Evolutionary conservation across 2,888 invertebrate species (phyloP).

Genomic region (Steromphala cineraria): DNA sequence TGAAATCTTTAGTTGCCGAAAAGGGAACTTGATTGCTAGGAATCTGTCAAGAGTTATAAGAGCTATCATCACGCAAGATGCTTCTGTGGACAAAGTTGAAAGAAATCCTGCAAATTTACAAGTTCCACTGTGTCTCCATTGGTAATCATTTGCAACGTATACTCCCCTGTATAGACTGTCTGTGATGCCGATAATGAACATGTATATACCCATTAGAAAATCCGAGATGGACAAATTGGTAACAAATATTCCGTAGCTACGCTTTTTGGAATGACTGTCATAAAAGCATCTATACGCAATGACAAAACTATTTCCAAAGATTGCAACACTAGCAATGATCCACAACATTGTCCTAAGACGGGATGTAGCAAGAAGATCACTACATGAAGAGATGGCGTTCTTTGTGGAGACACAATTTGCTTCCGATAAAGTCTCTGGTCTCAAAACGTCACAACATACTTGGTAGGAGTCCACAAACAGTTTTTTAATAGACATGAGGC

Average conservation of each 20-base stretch:
- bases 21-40: conserved; percentile 79
- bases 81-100: conserved; percentile 77
- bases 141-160: not conserved
- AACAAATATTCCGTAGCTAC: not conserved
- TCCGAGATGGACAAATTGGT: not conserved
- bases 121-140: conserved; percentile 26
- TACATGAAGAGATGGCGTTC: not conserved
- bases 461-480: too few relatives aligned
- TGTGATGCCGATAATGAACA: not conserved
- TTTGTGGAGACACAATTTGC: too few relatives aligned
- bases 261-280: not conserved
- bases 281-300: not conserved
- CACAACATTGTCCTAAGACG: not conserved
- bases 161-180: not conserved
- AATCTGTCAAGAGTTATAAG: conserved; percentile 81
- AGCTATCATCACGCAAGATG: conserved; percentile 79
- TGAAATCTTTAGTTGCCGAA: conserved; percentile 65
- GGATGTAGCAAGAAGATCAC: not conserved
- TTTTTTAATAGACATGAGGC: too few relatives aligned
- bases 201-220: not conserved
- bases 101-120: conserved; percentile 26
- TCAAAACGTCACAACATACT: too few relatives aligned
- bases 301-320: not conserved
- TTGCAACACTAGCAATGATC: not conserved
- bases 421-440: too few relatives aligned